Evolutionary conservation across 2,113 vertebrate genomes (phyloP).

Genomic region (Neodon shergylaensis): DNA sequence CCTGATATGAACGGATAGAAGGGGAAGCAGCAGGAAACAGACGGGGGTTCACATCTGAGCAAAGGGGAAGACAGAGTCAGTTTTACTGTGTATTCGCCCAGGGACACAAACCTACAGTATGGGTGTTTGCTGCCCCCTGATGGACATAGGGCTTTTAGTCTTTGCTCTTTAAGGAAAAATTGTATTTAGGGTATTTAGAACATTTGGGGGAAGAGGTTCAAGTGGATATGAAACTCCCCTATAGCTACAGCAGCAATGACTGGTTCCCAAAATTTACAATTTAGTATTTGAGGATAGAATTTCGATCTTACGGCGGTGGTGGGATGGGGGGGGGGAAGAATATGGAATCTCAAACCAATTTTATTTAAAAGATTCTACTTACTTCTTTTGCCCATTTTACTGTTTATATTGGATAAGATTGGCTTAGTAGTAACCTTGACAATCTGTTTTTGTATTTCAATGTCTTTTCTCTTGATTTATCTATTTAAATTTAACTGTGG

Average conservation of each 20-base stretch:
- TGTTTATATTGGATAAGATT: slow-evolving; percentile 39
- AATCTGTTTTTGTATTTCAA: slow-evolving; percentile 56
- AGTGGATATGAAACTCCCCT: background rate
- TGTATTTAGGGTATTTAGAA: background rate
- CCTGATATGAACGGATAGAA: background rate
- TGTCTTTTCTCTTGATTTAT: background rate
- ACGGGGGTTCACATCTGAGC: background rate
- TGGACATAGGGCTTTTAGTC: slow-evolving; percentile 33
- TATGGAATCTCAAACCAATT: slow-evolving; percentile 5
- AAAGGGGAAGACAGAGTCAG: background rate
- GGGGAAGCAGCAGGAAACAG: background rate
- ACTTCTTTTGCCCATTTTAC: slow-evolving; percentile 48
- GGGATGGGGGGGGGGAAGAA: background rate
- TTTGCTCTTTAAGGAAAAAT: slow-evolving; percentile 47
- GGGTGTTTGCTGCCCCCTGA: slow-evolving; percentile 74
- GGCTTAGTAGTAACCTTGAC: background rate
- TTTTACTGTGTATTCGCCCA: background rate
- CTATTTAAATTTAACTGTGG: slow-evolving; percentile 11
- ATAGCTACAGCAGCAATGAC: background rate
- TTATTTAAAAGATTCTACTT: slow-evolving; percentile 19
- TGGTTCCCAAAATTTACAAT: background rate
- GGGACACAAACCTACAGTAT: background rate
- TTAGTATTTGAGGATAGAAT: slow-evolving; percentile 26
- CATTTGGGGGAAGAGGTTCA: background rate
- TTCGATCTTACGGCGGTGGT: slow-evolving; percentile 11